Evolutionary conservation across 1,140 invertebrate species (phyloP).

Genomic region (Zaprionus taronus): DNA sequence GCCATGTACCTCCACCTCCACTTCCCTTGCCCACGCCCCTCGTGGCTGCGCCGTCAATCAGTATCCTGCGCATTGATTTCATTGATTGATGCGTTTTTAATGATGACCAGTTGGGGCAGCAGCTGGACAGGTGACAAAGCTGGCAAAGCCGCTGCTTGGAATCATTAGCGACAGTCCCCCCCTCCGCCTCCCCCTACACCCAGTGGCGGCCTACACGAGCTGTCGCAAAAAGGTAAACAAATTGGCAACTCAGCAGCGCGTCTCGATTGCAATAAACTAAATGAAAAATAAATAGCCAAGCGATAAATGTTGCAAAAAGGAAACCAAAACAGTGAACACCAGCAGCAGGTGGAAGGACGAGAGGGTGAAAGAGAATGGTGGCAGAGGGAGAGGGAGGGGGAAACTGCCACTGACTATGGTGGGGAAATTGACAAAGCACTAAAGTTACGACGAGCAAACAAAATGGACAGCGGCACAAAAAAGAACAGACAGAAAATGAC

Average conservation of each 20-base stretch:
- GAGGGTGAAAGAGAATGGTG: neutral
- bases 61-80: constrained; percentile 69
- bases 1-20: too few species aligned
- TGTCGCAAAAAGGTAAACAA: constrained; percentile 46
- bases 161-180: constrained; percentile 53
- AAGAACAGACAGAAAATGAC: constrained; percentile 49
- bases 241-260: constrained; percentile 45
- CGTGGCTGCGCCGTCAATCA: constrained; percentile 16
- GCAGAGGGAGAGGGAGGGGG: neutral
- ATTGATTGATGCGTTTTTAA: constrained; percentile 77
- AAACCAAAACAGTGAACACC: neutral
- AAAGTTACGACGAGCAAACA: constrained; percentile 38
- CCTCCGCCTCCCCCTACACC: neutral
- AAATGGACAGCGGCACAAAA: constrained; percentile 42
- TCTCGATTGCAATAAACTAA: constrained; percentile 73
- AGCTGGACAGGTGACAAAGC: constrained; percentile 19
- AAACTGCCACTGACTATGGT: constrained; percentile 30
- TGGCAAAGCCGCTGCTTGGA: constrained; percentile 19
- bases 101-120: constrained; percentile 31
- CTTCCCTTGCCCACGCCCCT: neutral
- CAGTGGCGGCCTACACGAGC: neutral
- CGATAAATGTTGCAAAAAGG: constrained; percentile 26
- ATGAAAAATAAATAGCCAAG: constrained; percentile 76
- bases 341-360: neutral
- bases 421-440: constrained; percentile 35